Percentiles rank a stretch among this genome's conserved stretches.
phyloP scores from a whole-genome alignment of 2,888 invertebrate species.

The Ennomos quercinarius region DNA sequence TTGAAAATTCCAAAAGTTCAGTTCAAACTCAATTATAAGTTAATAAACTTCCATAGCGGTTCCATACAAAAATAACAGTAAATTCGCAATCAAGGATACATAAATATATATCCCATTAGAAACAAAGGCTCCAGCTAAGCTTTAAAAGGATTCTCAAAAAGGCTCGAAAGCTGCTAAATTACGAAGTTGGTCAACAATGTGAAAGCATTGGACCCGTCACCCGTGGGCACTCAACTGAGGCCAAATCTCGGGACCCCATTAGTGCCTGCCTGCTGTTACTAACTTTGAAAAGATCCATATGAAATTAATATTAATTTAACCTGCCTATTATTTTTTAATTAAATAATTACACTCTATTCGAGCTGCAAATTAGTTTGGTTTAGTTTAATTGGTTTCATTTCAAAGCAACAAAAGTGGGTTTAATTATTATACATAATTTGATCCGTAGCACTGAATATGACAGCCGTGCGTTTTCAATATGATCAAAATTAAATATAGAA shows the following conservation, averaged over 20 bases:
- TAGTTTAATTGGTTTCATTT: too few relatives aligned
- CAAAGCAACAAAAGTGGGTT: too few relatives aligned
- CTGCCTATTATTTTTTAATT: slow-evolving; percentile 27
- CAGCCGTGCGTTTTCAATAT: too few relatives aligned
- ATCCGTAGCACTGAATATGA: too few relatives aligned
- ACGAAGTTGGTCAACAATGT: slow-evolving; percentile 38
- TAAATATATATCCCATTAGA: slow-evolving; percentile 29
- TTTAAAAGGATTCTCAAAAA: slow-evolving; percentile 25
- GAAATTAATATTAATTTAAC: slow-evolving; percentile 40
- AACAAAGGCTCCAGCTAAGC: slow-evolving; percentile 26
- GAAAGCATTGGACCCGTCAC: slow-evolving; percentile 22
- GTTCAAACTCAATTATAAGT: too few relatives aligned
- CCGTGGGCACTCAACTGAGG: slow-evolving; percentile 29
- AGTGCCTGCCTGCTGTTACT: slow-evolving; percentile 8
- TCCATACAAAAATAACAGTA: too few relatives aligned
- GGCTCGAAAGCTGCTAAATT: slow-evolving; percentile 27
- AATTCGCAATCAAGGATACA: too few relatives aligned
- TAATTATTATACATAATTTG: too few relatives aligned
- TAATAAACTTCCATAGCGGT: too few relatives aligned
- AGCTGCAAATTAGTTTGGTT: neutral
- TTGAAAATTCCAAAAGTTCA: too few relatives aligned
- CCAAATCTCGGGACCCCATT: slow-evolving; percentile 28
- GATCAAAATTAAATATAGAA: too few relatives aligned
- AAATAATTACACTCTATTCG: slow-evolving; percentile 4
- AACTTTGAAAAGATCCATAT: slow-evolving; percentile 34